A percentile compares a stretch with the other conserved stretches of the same genome.
Evolutionary conservation across 2,797 vertebrate species (phyloP).

Genomic region (Bradypodion ventrale): DNA sequence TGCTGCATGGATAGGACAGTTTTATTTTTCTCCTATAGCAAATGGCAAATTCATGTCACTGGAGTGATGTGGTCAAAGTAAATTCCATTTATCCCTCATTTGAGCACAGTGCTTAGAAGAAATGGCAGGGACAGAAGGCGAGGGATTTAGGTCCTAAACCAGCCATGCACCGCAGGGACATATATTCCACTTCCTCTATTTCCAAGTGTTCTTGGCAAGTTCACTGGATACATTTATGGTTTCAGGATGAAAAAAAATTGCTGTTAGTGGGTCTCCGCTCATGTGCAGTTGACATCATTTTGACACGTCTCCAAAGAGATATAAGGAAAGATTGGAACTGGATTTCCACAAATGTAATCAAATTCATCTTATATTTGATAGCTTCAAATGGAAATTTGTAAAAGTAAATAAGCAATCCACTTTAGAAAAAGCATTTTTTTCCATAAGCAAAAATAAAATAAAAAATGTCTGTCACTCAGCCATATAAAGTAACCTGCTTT

Average conservation of each 20-base stretch:
- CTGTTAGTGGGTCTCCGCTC: conserved; percentile 3
- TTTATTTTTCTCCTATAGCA: conserved; percentile 39
- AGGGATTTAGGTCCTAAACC: conserved; percentile 1
- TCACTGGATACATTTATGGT: conserved; percentile 53
- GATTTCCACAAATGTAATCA: conserved; percentile 11
- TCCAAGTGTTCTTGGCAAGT: conserved; percentile 51
- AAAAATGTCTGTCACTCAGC: too few species aligned
- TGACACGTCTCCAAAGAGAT: background rate
- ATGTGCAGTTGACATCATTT: conserved; percentile 31
- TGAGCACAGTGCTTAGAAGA: conserved; percentile 9
- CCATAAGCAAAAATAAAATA: background rate
- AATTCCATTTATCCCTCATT: conserved; percentile 34
- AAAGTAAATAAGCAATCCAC: background rate
- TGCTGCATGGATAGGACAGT: conserved; percentile 3
- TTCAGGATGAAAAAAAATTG: conserved; percentile 40
- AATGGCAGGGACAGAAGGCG: background rate
- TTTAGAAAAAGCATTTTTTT: background rate
- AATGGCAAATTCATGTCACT: conserved; percentile 13
- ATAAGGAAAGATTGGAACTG: conserved; percentile 17
- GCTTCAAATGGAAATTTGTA: background rate
- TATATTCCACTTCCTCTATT: conserved; percentile 37
- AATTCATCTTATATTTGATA: background rate
- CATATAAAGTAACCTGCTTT: too few species aligned
- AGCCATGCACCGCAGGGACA: conserved; percentile 37
- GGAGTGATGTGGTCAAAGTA: conserved; percentile 14